Base-by-base conservation (phyloP, 92 coral and sea anemone species). In the Umimayanthus chanpuru region DNA sequence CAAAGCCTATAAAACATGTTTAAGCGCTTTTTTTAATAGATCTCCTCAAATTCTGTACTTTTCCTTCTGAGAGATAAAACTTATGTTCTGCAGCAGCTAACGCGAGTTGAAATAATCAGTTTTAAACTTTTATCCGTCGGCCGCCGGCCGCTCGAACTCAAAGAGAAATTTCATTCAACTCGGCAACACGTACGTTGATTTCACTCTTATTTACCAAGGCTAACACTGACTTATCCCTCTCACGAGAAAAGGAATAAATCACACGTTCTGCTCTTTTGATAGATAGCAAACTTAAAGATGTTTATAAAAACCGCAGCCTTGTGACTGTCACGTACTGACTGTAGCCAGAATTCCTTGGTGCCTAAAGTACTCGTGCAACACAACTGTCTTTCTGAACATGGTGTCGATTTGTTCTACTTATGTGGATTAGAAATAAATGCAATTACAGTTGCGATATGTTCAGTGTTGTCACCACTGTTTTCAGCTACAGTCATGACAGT, bases 381-480 rank as follows among this genome's bases (percentile, higher is more conserved):
- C 55, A 36, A 44, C 53, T 83, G 77, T 67, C 77, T 39, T n/a
- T 28, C 43, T 68, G 87, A 83, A 68, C 65, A 83, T 82, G 85
- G 76, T 32, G 73, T 68, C 77, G 78, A 83, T 47, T 83, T 83
- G 78, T 83, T 68, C 32, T 68, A 70, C 77, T 83, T 83, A 83
- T 47, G 67, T 83, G 87, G 87, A 83, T 83, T 83, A 83, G 66
- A 83, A 70, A 70, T 70, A 71, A 83, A 71, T 71, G 67, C 78
- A 70, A 83, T 83, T 83, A 83, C 64, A 55, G n/a, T 83, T 43
- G 77, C 76, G 70, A 32, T 83, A 68, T 71, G 75, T 47, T 83
- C 38, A 38, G 44, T 43, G 76, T 83, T 70, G 78, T 71, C 78
- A 82, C 3, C 20, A 26, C 64, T 41, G 26, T 73, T 44, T 71